phyloP scores from a whole-genome alignment of 2,797 vertebrate species.

The Leptoclinus maculatus region DNA sequence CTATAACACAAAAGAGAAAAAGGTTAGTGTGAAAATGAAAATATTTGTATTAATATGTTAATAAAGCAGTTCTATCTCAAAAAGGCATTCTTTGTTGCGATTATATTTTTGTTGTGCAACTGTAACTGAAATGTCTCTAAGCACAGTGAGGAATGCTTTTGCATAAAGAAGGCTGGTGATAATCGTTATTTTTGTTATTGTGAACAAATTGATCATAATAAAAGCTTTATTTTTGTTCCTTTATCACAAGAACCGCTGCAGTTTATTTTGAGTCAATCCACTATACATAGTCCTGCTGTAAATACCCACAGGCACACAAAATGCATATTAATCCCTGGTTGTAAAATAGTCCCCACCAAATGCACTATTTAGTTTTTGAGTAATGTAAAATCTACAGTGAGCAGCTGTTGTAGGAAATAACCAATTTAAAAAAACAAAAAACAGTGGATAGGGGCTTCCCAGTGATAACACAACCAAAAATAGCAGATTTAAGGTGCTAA shows the following conservation, averaged over 20 bases:
- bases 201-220: neutral
- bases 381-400: neutral
- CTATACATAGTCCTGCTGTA: neutral
- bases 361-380: neutral
- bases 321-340: neutral
- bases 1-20: slow-evolving; percentile 54
- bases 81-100: slow-evolving; percentile 19
- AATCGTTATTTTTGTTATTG: neutral
- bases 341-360: neutral
- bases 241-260: neutral
- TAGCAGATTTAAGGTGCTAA: neutral
- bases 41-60: slow-evolving; percentile 22
- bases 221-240: neutral
- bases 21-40: slow-evolving; percentile 63
- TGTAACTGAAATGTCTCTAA: neutral
- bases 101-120: neutral
- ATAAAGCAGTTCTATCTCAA: slow-evolving; percentile 4
- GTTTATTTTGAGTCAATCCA: neutral
- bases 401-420: neutral
- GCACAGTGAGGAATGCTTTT: slow-evolving; percentile 26
- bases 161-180: slow-evolving; percentile 4
- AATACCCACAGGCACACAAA: neutral
- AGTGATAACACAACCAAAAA: neutral
- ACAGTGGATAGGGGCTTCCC: neutral
- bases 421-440: neutral